Conservation (phyloP, 2,888 invertebrate species). For the Hydrotaea diabolus region DNA sequence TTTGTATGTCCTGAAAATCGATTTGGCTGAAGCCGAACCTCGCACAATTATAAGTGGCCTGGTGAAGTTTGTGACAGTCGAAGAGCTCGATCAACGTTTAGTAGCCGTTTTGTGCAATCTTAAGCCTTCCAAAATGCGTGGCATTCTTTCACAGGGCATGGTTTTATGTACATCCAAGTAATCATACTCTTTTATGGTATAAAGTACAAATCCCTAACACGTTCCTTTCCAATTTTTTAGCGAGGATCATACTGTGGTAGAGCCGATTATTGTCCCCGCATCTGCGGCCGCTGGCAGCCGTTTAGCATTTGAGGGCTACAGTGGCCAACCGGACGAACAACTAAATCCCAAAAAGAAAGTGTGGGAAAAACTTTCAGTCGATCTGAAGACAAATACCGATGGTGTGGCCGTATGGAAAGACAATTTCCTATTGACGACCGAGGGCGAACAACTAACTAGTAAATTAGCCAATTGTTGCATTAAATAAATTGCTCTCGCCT, state of each 20-base stretch:
- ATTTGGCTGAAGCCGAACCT: slow-evolving; percentile 89
- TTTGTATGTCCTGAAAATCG: slow-evolving; percentile 95
- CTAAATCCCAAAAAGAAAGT: slow-evolving; percentile 96
- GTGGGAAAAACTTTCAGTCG: slow-evolving; percentile 95
- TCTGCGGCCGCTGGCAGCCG: slow-evolving; percentile 91
- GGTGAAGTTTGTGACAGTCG: slow-evolving; percentile 93
- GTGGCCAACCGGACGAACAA: slow-evolving; percentile 90
- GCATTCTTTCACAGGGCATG: slow-evolving; percentile 95
- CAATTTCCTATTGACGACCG: slow-evolving; percentile 86
- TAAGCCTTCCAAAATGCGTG: slow-evolving; percentile 98
- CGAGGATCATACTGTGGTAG: slow-evolving; percentile 90
- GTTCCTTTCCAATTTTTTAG: slow-evolving; percentile 74
- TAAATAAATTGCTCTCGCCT: slow-evolving; percentile 82
- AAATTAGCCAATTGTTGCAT: slow-evolving; percentile 91
- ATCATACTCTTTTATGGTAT: slow-evolving; percentile 69
- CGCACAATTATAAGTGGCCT: slow-evolving; percentile 92
- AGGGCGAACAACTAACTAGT: slow-evolving; percentile 88
- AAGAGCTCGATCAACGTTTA: slow-evolving; percentile 93
- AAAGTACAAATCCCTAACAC: not conserved
- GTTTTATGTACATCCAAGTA: slow-evolving; percentile 93
- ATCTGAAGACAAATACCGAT: slow-evolving; percentile 87
- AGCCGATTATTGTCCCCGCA: slow-evolving; percentile 90
- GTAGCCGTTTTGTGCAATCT: slow-evolving; percentile 97
- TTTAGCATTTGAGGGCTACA: slow-evolving; percentile 91
- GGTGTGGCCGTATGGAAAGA: slow-evolving; percentile 93